Percentiles rank a stretch among this genome's conserved stretches.
Evolutionary conservation across 2,888 invertebrate genomes (phyloP).

Genomic region (Conops quadrifasciatus): DNA sequence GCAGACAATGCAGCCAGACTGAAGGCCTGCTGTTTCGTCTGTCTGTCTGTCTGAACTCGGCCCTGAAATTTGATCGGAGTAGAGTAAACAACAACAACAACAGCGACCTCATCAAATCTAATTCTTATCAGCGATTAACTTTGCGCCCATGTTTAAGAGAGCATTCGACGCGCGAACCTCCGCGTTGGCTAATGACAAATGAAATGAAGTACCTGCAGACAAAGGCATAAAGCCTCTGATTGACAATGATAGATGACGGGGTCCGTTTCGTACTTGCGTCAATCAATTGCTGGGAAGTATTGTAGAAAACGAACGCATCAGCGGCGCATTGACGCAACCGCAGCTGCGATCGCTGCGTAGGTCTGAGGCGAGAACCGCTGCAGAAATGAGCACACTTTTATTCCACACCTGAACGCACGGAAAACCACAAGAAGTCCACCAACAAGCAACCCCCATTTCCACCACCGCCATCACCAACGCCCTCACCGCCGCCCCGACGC

Average conservation of each 20-base stretch:
- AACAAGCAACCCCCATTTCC: background rate
- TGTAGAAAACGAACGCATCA: too few species aligned
- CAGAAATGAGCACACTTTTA: too few species aligned
- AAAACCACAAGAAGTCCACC: background rate
- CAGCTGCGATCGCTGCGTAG: too few species aligned
- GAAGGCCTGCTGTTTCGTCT: background rate
- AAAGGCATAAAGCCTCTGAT: conserved; percentile 1
- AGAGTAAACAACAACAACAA: background rate
- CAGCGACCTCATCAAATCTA: background rate
- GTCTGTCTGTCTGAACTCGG: background rate
- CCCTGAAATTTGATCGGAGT: conserved; percentile 6
- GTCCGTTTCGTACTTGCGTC: background rate
- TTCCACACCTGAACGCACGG: background rate
- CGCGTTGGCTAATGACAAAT: too few species aligned
- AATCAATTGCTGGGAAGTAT: background rate
- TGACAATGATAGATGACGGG: background rate
- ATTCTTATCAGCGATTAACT: background rate
- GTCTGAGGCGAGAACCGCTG: too few species aligned
- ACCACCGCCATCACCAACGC: background rate
- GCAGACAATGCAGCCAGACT: too few species aligned
- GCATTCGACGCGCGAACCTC: background rate
- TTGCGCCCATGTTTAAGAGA: too few species aligned
- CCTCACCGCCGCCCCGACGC: background rate
- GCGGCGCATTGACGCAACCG: too few species aligned
- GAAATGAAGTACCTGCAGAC: too few species aligned